phyloP scores from a whole-genome alignment of 2,113 vertebrate species.

The Carollia perspicillata region DNA sequence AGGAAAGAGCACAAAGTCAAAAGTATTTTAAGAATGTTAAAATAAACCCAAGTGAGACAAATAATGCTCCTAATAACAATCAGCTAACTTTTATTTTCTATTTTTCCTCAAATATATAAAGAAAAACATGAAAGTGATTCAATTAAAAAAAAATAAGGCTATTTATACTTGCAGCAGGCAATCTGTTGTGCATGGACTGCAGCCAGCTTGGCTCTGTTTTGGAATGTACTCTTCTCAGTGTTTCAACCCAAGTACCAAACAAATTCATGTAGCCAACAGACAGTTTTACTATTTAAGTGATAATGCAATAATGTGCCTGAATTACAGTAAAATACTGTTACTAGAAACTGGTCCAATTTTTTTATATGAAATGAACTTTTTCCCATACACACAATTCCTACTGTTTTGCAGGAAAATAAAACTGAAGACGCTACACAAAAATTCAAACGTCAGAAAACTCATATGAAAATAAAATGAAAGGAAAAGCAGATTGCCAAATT shows the following conservation, averaged over 20 bases:
- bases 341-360: slow-evolving; percentile 39
- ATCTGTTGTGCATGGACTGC: slow-evolving; percentile 74
- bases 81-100: slow-evolving; percentile 59
- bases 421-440: slow-evolving; percentile 64
- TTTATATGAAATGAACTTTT: slow-evolving; percentile 59
- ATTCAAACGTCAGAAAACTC: slow-evolving; percentile 62
- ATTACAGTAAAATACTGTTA: slow-evolving; percentile 61
- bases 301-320: slow-evolving; percentile 70
- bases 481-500: slow-evolving; percentile 65
- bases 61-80: slow-evolving; percentile 56
- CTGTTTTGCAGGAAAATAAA: slow-evolving; percentile 62
- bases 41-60: slow-evolving; percentile 58
- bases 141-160: slow-evolving; percentile 69
- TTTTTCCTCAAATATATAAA: slow-evolving; percentile 69
- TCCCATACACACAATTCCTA: slow-evolving; percentile 39
- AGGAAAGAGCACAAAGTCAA: slow-evolving; percentile 47
- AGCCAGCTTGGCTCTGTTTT: slow-evolving; percentile 74
- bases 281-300: slow-evolving; percentile 72
- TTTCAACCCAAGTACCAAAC: slow-evolving; percentile 75
- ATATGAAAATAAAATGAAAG: slow-evolving; percentile 65
- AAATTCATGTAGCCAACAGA: slow-evolving; percentile 63
- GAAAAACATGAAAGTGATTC: slow-evolving; percentile 65
- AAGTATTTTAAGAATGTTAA: slow-evolving; percentile 71
- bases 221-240: slow-evolving; percentile 73
- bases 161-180: slow-evolving; percentile 79